Evolutionary conservation across 2,888 invertebrate species (phyloP).

Genomic region (Machimus rusticus): DNA sequence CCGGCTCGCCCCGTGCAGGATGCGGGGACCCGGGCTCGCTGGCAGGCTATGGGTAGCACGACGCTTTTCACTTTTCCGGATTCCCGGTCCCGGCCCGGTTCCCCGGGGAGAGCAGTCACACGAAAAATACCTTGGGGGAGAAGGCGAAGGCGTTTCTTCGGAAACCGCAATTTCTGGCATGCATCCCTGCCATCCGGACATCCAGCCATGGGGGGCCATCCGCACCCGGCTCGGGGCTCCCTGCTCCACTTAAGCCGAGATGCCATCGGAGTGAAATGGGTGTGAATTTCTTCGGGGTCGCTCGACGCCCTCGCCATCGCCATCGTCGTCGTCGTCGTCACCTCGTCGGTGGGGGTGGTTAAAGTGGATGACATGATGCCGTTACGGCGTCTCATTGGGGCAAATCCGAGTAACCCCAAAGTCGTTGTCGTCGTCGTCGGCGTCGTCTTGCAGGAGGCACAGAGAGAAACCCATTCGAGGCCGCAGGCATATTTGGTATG

Average conservation of each 20-base stretch:
- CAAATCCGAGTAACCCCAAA: slow-evolving; percentile 22
- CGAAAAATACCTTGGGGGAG: not conserved
- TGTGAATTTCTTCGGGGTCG: slow-evolving; percentile 24
- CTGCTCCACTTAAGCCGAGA: slow-evolving; percentile 31
- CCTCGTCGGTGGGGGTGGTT: not conserved
- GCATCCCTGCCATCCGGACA: slow-evolving; percentile 24
- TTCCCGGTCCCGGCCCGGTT: not conserved
- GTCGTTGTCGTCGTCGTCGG: not conserved
- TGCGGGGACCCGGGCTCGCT: not conserved
- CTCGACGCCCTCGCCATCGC: not conserved
- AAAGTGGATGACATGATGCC: not conserved
- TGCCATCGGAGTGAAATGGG: not conserved
- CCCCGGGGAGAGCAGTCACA: slow-evolving; percentile 2
- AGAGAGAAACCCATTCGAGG: not conserved
- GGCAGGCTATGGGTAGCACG: not conserved
- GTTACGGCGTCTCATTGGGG: not conserved
- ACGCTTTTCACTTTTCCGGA: slow-evolving; percentile 15
- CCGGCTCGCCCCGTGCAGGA: not conserved
- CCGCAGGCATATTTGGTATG: slow-evolving; percentile 39
- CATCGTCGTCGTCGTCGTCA: not conserved
- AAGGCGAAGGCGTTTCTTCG: slow-evolving; percentile 32
- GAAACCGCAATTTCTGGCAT: slow-evolving; percentile 31
- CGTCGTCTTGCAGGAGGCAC: not conserved
- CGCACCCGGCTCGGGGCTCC: not conserved
- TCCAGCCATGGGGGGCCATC: not conserved